Evolutionary conservation across 1,140 invertebrate species (phyloP), one percentile per base, ranked within the genome.

Genomic region (Anastrepha ludens): DNA sequence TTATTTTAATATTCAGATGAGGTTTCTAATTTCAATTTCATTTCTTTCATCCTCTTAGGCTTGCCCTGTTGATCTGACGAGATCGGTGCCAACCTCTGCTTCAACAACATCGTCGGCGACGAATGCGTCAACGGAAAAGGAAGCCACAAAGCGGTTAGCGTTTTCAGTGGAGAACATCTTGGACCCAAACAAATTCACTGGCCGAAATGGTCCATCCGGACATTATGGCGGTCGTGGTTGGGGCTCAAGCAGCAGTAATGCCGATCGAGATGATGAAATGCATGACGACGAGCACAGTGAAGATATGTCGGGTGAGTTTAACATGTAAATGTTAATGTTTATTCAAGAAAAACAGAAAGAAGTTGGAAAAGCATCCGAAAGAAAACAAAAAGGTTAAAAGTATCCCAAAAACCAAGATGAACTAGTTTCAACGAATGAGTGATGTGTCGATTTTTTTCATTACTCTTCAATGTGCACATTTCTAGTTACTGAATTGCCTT

Each of bases 131-230:
- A 90, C 87, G 5, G 92, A 93, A 64, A 89, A 93, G 1, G 92
- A 93, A 47, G 60, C 89, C 17, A 92, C 91, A 9, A 93, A 93
- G 90, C 94, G 95, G 74, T 93, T 97, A 85, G 96, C 97, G 0
- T 98, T 98, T 93, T 98, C 97, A 4, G 97, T 98, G 6, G 97
- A 98, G 93, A 98, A 98, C 92, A 98, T 98, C 87, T 94, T 98
- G 58, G 97, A 98, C 92, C 97, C 97, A 0, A 98, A 96, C 88
- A 98, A 98, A 93, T 98, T 98, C 92, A 98, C 97, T 9, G 97
- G 97, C 4, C 93, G 90, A 89, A 89, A 78, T 91, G 87, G 88
- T 88, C 39, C 65, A 81, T 87, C 15, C 74, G 88, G 41, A 78
- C 87, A 13, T 86, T 89, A 39, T 90, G 90, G 89, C 1, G 89